Evolutionary conservation across 2,113 vertebrate species (phyloP).

Genomic region (Epinephelus cyanopodus): DNA sequence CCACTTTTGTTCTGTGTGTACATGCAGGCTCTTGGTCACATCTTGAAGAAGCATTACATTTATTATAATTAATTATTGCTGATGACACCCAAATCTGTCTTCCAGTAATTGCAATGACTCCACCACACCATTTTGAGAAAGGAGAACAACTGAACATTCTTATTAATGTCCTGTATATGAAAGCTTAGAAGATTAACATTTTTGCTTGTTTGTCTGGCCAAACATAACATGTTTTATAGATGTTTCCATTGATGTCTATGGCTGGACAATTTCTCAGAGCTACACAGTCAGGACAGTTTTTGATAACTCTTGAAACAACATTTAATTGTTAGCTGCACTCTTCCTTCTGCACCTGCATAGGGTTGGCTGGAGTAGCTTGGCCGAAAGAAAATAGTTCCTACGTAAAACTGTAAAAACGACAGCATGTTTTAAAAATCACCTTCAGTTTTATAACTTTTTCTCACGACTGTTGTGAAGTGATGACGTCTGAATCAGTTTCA

Average conservation of each 20-base stretch:
- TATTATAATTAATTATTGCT: not conserved
- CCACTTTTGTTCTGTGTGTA: not conserved
- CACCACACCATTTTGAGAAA: not conserved
- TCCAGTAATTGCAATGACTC: not conserved
- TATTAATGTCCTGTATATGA: not conserved
- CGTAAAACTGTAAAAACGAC: not conserved
- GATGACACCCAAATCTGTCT: not conserved
- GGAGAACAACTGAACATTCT: not conserved
- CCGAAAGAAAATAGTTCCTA: no score
- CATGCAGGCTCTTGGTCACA: not conserved
- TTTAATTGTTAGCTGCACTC: not conserved
- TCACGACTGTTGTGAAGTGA: not conserved
- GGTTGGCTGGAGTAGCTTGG: no score
- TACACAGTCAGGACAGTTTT: not conserved
- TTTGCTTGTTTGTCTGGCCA: not conserved
- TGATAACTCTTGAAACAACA: not conserved
- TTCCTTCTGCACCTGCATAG: no score
- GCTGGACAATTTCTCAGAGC: not conserved
- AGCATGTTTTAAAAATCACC: not conserved
- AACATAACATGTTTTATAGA: not conserved
- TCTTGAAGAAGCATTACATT: not conserved
- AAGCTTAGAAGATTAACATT: not conserved
- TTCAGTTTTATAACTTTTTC: not conserved
- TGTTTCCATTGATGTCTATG: not conserved
- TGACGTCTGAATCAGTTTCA: constrained; percentile 15